These are phyloP conservation scores for Procambarus virginalis DNA, from an alignment of 1,140 invertebrate species.

Conservation along the genomic window DNA sequence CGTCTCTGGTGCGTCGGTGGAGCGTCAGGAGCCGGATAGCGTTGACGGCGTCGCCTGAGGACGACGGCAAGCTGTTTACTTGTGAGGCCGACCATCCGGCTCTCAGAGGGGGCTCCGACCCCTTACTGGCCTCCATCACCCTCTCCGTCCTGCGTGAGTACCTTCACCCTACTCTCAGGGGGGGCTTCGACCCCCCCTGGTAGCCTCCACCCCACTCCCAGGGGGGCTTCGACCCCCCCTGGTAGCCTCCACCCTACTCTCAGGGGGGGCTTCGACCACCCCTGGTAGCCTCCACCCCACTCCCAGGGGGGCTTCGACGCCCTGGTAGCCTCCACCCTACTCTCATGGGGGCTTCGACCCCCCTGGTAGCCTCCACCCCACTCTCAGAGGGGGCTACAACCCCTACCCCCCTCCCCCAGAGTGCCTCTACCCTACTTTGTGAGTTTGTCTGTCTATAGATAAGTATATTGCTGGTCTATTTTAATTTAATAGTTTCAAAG, in stretches of 20 bases:
- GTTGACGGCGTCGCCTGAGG: constrained; percentile 16
- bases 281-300: neutral
- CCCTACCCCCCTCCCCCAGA: too few relatives aligned
- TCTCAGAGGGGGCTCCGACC: neutral
- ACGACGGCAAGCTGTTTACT: constrained; percentile 11
- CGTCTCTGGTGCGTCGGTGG: constrained; percentile 7
- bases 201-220: neutral
- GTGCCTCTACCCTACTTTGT: too few relatives aligned
- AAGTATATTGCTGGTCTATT: too few relatives aligned
- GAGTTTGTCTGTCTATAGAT: too few relatives aligned
- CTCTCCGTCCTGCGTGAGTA: constrained; percentile 48
- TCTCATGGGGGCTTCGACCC: neutral
- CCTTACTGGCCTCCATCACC: constrained; percentile 28
- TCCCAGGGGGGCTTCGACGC: too few relatives aligned
- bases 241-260: neutral
- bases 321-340: too few relatives aligned
- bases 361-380: neutral
- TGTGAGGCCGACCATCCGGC: constrained; percentile 40
- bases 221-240: neutral
- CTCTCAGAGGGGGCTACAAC: too few relatives aligned
- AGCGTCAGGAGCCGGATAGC: constrained; percentile 29
- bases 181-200: neutral
- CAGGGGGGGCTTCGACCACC: neutral
- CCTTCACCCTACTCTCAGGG: too few relatives aligned
- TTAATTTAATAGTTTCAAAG: too few relatives aligned